Evolutionary conservation across 2,797 vertebrate genomes (phyloP).

Genomic region (Pseudochromis fuscus): DNA sequence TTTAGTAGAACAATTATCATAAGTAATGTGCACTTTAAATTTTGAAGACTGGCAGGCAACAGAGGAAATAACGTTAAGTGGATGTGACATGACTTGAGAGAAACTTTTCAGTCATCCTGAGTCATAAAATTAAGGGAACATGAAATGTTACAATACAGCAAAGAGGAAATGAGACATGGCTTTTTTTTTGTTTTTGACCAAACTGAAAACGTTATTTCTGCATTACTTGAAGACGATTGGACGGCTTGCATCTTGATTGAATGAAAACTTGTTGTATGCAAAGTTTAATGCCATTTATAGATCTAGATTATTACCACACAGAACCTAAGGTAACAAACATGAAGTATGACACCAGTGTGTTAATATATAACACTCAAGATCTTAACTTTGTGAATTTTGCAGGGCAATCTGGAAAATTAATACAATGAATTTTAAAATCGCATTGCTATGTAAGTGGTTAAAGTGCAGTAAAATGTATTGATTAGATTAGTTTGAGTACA

Average conservation of each 20-base stretch:
- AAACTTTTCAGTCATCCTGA: not conserved
- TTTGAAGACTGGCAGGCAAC: not conserved
- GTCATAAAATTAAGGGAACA: slow-evolving; percentile 25
- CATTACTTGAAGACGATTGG: not conserved
- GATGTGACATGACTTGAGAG: not conserved
- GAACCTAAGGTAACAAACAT: not conserved
- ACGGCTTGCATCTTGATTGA: not conserved
- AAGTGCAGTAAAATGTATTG: not conserved
- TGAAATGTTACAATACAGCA: not conserved
- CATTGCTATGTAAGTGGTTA: not conserved
- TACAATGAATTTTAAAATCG: no score
- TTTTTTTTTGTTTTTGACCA: slow-evolving; percentile 1
- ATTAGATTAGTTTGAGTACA: not conserved
- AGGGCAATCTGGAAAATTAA: not conserved
- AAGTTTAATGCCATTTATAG: no score
- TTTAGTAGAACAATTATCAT: no score
- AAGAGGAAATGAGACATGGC: slow-evolving; percentile 39
- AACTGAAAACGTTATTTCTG: not conserved
- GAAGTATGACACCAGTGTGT: not conserved
- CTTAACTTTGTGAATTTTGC: not conserved
- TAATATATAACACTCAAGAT: not conserved
- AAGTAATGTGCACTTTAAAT: no score
- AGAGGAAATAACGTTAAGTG: not conserved
- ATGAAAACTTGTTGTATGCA: not conserved
- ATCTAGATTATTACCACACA: not conserved